Conservation (phyloP, 2,113 vertebrate genomes). For the Tenebrosternarchus preto region DNA sequence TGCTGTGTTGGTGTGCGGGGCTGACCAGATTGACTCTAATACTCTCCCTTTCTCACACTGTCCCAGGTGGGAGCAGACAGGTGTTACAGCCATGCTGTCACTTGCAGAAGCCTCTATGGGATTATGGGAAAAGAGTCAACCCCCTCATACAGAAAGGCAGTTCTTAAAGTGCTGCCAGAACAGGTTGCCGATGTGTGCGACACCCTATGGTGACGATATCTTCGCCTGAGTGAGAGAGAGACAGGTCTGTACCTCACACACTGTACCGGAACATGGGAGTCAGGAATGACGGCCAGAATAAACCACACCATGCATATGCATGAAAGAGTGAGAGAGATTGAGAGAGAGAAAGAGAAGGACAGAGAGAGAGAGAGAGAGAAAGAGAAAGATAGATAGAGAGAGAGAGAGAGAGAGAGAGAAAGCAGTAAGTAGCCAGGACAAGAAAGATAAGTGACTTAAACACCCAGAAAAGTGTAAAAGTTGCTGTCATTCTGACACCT, state of each 20-base stretch:
- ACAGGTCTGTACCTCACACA: conserved; percentile 43
- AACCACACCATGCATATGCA: conserved; percentile 21
- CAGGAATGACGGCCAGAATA: conserved; percentile 3
- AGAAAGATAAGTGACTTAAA: conserved; percentile 25
- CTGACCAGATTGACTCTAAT: conserved; percentile 52
- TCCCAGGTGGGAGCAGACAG: conserved; percentile 55
- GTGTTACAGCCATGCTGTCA: conserved; percentile 49
- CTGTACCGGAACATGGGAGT: conserved; percentile 19
- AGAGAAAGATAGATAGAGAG: conserved; percentile 18
- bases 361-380: conserved; percentile 19
- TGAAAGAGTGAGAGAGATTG: conserved; percentile 21
- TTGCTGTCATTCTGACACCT: conserved; percentile 35
- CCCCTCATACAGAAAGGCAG: conserved; percentile 16
- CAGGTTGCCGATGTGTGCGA: conserved; percentile 53
- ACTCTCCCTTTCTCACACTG: conserved; percentile 32
- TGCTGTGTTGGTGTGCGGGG: conserved; percentile 31
- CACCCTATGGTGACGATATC: conserved; percentile 53
- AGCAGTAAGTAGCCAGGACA: conserved; percentile 19
- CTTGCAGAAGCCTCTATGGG: conserved; percentile 9
- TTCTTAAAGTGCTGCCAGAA: conserved; percentile 30
- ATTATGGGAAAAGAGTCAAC: conserved; percentile 35
- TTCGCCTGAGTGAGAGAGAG: conserved; percentile 54
- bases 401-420: conserved; percentile 19
- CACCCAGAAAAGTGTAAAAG: conserved; percentile 34
- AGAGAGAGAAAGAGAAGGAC: too few species aligned